Evolutionary conservation across 2,113 vertebrate species (phyloP), one percentile per base, ranked within the genome.

Genomic region (Ailurus styani): DNA sequence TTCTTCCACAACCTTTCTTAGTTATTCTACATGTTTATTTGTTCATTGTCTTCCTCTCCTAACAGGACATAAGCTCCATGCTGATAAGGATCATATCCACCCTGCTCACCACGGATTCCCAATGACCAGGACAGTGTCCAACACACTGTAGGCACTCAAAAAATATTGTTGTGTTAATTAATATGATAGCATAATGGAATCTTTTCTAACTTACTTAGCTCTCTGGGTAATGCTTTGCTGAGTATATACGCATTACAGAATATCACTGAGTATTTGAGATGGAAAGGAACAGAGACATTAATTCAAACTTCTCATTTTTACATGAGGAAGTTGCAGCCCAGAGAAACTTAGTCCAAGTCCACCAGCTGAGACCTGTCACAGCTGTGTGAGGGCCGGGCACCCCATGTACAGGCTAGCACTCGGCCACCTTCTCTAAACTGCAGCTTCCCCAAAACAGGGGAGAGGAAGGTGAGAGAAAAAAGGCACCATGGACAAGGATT

Each of bases 401-500:
- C 40, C 64, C 11, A 10, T 0, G 0, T 20, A 40, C 47, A 14
- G 14, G 4, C 50, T 34, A 42, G n/a, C 31, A 2, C 29, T 21
- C 9, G 4, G 8, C 3, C 13, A 18, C 42, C 57, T 37, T 25
- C 2, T 2, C 1, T 25, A 47, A 47, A 81, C 20, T 0, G 0
- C 3, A 17, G 68, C 31, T 70, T 25, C n/a, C 68, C 52, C 1
- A 5, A 12, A 64, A 31, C 84, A 68, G 57, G 9, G 31, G 62
- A 64, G 13, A 40, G 42, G 8, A 82, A 87, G 88, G 21, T 17
- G 34, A 81, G 7, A 79, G 14, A 57, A 81, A 8, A 31, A 21
- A 79, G 25, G 25, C 6, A 17, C 5, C 1, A 2, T 5, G 6
- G 10, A 45, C 4, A 66, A 70, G 45, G 7, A 21, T 25, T 57